Evolutionary conservation across 2,888 invertebrate species (phyloP).

Genomic region (Gisinianus flammeolus): DNA sequence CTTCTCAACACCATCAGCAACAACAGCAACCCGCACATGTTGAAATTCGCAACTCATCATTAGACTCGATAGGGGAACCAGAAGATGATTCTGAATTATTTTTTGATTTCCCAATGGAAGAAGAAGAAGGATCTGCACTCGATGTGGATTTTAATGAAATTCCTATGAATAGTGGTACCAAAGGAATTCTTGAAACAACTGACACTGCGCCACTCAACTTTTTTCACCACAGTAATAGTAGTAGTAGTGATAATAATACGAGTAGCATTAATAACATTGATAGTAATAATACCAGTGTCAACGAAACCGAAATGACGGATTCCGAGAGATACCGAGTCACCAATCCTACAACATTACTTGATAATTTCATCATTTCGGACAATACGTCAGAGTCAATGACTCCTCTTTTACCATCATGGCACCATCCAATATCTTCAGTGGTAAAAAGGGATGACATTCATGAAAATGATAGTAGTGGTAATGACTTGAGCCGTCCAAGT

Average conservation of each 20-base stretch:
- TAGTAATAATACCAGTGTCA: background rate
- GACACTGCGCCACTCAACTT: conserved; percentile 2
- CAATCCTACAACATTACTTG: background rate
- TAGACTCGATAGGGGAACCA: conserved; percentile 37
- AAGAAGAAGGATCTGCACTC: conserved; percentile 38
- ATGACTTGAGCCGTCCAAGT: background rate
- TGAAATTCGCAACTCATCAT: conserved; percentile 31
- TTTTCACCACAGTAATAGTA: conserved; percentile 10
- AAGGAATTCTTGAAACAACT: background rate
- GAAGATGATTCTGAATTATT: conserved; percentile 35
- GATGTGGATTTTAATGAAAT: conserved; percentile 43
- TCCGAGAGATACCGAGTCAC: background rate
- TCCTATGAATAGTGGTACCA: conserved; percentile 17
- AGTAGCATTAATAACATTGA: too few relatives aligned
- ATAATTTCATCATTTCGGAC: background rate
- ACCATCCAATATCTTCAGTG: background rate
- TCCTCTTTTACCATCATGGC: conserved; percentile 1
- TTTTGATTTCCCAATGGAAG: conserved; percentile 44
- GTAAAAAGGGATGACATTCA: background rate
- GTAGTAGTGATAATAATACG: background rate
- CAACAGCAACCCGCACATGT: conserved; percentile 16
- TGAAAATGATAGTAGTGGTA: background rate
- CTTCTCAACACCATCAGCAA: conserved; percentile 9
- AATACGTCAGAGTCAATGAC: background rate
- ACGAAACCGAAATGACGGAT: background rate